Base-by-base conservation (phyloP, 2,888 invertebrate genomes). In the Tenodera sinensis region DNA sequence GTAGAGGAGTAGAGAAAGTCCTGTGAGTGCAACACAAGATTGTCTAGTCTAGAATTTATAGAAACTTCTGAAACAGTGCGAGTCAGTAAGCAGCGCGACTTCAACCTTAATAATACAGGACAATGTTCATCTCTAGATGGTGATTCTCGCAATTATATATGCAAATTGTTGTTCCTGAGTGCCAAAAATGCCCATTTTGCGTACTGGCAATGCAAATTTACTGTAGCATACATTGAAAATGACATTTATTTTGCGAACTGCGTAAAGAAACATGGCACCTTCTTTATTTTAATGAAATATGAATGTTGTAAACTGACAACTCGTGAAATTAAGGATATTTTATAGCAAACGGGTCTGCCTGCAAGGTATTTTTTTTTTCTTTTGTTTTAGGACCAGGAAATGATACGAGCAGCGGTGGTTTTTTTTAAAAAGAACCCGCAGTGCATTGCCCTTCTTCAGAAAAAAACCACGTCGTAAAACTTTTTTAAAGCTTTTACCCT, bases 1-100 rank as follows among this genome's bases (percentile, higher is more conserved):
- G n/a, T n/a, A n/a, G n/a, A n/a, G n/a, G n/a, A n/a, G n/a, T n/a
- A n/a, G n/a, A n/a, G n/a, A n/a, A n/a, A n/a, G n/a, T n/a, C n/a
- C n/a, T n/a, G n/a, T n/a, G n/a, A n/a, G n/a, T n/a, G n/a, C n/a
- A n/a, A n/a, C n/a, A n/a, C n/a, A n/a, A n/a, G n/a, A n/a, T n/a
- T n/a, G n/a, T n/a, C n/a, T n/a, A n/a, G n/a, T n/a, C n/a, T 34
- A 34, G 34, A 34, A 7, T 34, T 34, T 34, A 7, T 34, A 34
- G 3, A 34, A 34, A 34, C 34, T 34, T 34, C 34, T 4, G 34
- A 34, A 34, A 34, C 4, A 0, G 8, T 8, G 8, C 7, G 8
- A 8, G 0, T n/a, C n/a, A n/a, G n/a, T n/a, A n/a, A n/a, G n/a
- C n/a, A n/a, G 6, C 1, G 3, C 6, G 34, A 8, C 34, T 0